Conservation (phyloP, 1,140 invertebrate genomes). For the Psix sp. region DNA sequence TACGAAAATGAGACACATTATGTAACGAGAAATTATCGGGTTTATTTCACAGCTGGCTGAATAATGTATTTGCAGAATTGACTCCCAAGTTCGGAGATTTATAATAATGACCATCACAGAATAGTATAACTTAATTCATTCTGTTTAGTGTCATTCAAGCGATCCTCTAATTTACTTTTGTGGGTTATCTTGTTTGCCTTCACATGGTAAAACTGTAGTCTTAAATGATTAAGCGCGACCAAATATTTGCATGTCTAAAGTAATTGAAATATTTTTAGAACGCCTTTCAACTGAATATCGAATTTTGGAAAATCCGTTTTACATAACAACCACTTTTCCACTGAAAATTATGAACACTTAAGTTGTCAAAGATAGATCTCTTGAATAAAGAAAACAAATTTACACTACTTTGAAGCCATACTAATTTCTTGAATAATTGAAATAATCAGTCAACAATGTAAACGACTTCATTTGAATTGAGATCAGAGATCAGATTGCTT, state of each 20-base stretch:
- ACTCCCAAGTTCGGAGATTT: background rate
- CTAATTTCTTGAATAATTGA: conserved; percentile 11
- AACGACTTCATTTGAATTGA: conserved; percentile 17
- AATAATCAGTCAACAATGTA: conserved; percentile 1
- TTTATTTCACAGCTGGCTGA: background rate
- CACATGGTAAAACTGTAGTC: no score
- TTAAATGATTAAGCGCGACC: no score
- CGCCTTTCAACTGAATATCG: no score
- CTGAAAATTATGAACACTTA: no score
- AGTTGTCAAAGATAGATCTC: no score
- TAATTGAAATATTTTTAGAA: no score
- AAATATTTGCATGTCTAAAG: no score
- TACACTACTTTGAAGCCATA: background rate
- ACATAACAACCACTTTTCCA: no score
- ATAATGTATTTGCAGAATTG: background rate
- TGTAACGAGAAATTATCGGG: no score
- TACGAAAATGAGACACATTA: no score
- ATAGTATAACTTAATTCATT: background rate
- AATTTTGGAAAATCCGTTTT: no score
- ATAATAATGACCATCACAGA: background rate
- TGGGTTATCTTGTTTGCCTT: no score
- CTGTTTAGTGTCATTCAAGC: background rate
- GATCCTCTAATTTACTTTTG: conserved; percentile 3
- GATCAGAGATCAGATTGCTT: conserved; percentile 15
- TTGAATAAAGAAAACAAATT: conserved; percentile 1